Base-by-base conservation (phyloP, 2,888 invertebrate genomes). In the Creontiades dilutus region DNA sequence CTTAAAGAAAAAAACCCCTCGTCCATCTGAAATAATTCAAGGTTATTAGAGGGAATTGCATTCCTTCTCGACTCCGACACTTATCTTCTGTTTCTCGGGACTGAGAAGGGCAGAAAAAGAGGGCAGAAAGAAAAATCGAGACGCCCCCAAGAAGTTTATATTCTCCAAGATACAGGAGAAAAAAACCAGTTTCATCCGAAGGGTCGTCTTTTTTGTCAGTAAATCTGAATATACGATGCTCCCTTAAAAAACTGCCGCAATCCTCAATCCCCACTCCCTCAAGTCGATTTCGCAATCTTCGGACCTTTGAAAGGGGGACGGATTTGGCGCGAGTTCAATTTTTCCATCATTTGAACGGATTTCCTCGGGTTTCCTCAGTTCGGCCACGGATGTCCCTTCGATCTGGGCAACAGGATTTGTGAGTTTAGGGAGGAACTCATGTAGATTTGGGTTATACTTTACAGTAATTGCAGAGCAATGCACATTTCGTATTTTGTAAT, bases 211-310 rank as follows among this genome's bases (percentile, higher is more conserved):
- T 68, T 68, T 68, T 7, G 68, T 23, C 68, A 23, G 68, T 68
- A 68, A 68, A 68, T 68, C 23, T 68, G 68, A 23, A 68, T 68
- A 68, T 68, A 68, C 68, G 68, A 68, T 68, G 23, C 13, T 19
- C 23, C 12, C 19, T 12, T 11, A 68, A 23, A 68, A 68, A 68
- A 0, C 13, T 68, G 23, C 52, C 3, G 52, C 52, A 52, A 52
- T 16, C 52, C 52, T 52, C n/a, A n/a, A n/a, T n/a, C n/a, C n/a
- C n/a, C n/a, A n/a, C 11, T 52, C 52, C 14, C 52, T 48, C 48
- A 13, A 16, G 52, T 52, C 3, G 52, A 52, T 52, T 11, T 52
- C 23, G 3, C 68, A 68, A 68, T 27, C 68, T 23, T 68, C 68
- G 23, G 11, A 23, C 23, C 16, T 7, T 57, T 57, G 16, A n/a